Conservation (phyloP, 2,888 invertebrate genomes). For the Philhelius pedissequus region DNA sequence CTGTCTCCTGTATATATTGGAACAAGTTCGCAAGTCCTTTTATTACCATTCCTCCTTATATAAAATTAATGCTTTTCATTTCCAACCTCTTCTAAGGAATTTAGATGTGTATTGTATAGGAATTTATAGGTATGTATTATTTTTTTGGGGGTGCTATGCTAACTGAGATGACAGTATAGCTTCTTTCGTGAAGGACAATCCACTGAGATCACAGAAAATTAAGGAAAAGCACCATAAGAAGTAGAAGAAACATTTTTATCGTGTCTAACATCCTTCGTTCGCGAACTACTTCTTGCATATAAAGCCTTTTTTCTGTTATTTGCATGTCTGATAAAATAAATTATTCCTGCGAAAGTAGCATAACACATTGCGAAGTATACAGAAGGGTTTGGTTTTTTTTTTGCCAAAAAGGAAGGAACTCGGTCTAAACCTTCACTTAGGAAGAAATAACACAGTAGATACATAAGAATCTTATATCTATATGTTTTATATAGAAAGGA, state of each 20-base stretch:
- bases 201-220: neutral
- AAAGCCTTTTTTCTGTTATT: constrained; percentile 51
- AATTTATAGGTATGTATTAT: neutral
- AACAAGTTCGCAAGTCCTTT: neutral
- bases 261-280: neutral
- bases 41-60: constrained; percentile 5
- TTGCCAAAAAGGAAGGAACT: constrained; percentile 10
- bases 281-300: constrained; percentile 28
- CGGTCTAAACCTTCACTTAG: constrained; percentile 50
- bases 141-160: constrained; percentile 22
- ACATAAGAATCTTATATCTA: neutral
- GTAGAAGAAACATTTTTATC: constrained; percentile 32
- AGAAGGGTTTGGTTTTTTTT: neutral
- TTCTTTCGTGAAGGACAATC: neutral
- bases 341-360: constrained; percentile 53
- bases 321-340: constrained; percentile 68
- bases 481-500: constrained; percentile 15
- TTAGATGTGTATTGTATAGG: no score
- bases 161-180: constrained; percentile 20
- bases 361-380: constrained; percentile 23
- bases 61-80: constrained; percentile 59
- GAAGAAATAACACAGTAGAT: constrained; percentile 38
- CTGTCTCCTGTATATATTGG: neutral
- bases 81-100: constrained; percentile 13
- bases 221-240: neutral